Evolutionary conservation across 2,888 invertebrate species (phyloP).

Genomic region (Amiota communis): DNA sequence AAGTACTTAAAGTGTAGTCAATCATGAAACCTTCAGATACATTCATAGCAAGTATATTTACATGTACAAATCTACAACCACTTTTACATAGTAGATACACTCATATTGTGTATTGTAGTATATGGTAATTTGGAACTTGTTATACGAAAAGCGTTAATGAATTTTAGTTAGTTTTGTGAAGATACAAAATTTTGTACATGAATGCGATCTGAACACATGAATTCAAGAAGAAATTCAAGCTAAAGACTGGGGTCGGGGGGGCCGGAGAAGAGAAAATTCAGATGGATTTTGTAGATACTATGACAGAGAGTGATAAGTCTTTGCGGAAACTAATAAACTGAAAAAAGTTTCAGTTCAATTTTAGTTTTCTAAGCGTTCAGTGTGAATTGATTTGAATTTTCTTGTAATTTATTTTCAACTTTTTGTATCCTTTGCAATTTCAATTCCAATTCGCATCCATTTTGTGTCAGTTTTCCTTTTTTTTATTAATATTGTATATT

Average conservation of each 20-base stretch:
- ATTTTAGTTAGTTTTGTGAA: slow-evolving; percentile 49
- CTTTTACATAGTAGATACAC: background rate
- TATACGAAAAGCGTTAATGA: slow-evolving; percentile 62
- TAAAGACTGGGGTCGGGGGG: no score
- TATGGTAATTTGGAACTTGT: slow-evolving; percentile 64
- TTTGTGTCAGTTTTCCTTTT: slow-evolving; percentile 7
- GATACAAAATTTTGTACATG: no score
- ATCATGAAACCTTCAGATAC: slow-evolving; percentile 16
- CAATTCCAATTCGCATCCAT: slow-evolving; percentile 39
- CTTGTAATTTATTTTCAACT: background rate
- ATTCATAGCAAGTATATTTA: background rate
- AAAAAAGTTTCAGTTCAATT: slow-evolving; percentile 17
- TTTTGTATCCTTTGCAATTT: background rate
- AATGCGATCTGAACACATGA: no score
- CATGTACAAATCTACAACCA: background rate
- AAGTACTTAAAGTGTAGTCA: slow-evolving; percentile 20
- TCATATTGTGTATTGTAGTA: no score
- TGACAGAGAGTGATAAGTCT: background rate
- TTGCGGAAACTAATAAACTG: slow-evolving; percentile 5
- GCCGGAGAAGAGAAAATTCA: no score
- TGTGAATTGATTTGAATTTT: background rate
- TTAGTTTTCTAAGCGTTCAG: slow-evolving; percentile 2
- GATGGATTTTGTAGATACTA: background rate
- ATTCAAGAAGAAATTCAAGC: no score
- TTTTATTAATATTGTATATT: background rate